These are phyloP conservation scores for Chaetodon trifascialis DNA, from an alignment of 2,113 vertebrate species.

Conservation along the genomic window DNA sequence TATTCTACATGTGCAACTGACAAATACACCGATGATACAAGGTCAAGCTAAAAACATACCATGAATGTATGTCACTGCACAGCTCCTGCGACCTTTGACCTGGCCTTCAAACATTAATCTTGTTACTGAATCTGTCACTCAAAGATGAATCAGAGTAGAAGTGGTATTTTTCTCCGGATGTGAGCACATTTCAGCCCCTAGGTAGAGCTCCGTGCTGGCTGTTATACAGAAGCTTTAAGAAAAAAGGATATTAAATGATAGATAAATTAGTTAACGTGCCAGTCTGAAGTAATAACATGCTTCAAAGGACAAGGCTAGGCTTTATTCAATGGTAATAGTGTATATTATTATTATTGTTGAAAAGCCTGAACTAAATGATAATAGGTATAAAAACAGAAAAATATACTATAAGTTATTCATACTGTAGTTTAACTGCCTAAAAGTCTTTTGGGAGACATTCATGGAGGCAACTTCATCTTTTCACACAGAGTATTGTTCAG, in stretches of 20 bases:
- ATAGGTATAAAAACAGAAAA: slow-evolving; percentile 48
- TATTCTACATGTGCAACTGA: not conserved
- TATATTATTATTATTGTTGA: slow-evolving; percentile 30
- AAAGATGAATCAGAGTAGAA: slow-evolving; percentile 48
- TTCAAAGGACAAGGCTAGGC: not conserved
- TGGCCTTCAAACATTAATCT: slow-evolving; percentile 40
- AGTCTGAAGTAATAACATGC: slow-evolving; percentile 24
- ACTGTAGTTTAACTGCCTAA: slow-evolving; percentile 34
- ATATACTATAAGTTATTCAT: slow-evolving; percentile 49
- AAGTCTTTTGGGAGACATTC: slow-evolving; percentile 43
- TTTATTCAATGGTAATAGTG: slow-evolving; percentile 7
- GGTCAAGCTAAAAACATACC: slow-evolving; percentile 14
- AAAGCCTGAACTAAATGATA: slow-evolving; percentile 48
- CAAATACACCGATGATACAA: not conserved
- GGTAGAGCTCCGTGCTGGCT: not conserved
- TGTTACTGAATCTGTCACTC: slow-evolving; percentile 52
- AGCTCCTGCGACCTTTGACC: slow-evolving; percentile 36
- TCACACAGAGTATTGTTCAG: slow-evolving; percentile 42
- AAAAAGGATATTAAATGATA: slow-evolving; percentile 35
- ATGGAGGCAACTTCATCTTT: slow-evolving; percentile 42
- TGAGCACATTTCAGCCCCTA: slow-evolving; percentile 3
- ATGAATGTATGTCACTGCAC: not conserved
- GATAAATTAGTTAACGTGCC: slow-evolving; percentile 27
- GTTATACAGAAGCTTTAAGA: slow-evolving; percentile 2
- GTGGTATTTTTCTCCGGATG: not conserved